These are phyloP conservation scores for Ochropacha duplaris DNA, from an alignment of 2,888 invertebrate genomes.

Conservation along the genomic window DNA sequence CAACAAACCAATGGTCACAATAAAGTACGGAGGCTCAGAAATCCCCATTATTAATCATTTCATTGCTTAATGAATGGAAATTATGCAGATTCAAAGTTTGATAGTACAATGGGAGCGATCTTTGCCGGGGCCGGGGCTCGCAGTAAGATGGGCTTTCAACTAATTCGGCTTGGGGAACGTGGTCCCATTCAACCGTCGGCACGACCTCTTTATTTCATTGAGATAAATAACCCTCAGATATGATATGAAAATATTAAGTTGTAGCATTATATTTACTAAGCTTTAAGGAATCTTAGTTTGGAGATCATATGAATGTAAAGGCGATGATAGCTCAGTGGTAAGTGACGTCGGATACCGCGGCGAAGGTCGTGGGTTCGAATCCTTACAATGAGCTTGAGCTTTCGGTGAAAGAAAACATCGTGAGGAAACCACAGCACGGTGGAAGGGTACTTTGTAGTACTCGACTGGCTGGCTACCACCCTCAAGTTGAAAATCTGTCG, in stretches of 20 bases:
- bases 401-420: too few species aligned
- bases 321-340: too few species aligned
- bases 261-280: neutral
- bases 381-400: too few species aligned
- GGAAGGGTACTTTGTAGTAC: too few species aligned
- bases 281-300: neutral
- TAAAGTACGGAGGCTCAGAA: slow-evolving; percentile 47
- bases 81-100: slow-evolving; percentile 75
- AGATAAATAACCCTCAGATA: slow-evolving; percentile 27
- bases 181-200: slow-evolving; percentile 28
- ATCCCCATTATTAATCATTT: slow-evolving; percentile 80
- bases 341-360: too few species aligned
- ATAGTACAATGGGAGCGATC: slow-evolving; percentile 73
- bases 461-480: too few species aligned
- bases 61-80: slow-evolving; percentile 78
- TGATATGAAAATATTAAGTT: neutral
- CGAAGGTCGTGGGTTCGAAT: too few species aligned
- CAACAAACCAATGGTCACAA: slow-evolving; percentile 32
- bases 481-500: too few species aligned
- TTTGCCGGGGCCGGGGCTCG: slow-evolving; percentile 36
- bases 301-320: too few species aligned
- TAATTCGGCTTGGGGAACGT: slow-evolving; percentile 33
- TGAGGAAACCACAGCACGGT: too few species aligned
- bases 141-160: slow-evolving; percentile 56
- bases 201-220: slow-evolving; percentile 38